Evolutionary conservation across 2,888 invertebrate species (phyloP).

Genomic region (Apoderus coryli): DNA sequence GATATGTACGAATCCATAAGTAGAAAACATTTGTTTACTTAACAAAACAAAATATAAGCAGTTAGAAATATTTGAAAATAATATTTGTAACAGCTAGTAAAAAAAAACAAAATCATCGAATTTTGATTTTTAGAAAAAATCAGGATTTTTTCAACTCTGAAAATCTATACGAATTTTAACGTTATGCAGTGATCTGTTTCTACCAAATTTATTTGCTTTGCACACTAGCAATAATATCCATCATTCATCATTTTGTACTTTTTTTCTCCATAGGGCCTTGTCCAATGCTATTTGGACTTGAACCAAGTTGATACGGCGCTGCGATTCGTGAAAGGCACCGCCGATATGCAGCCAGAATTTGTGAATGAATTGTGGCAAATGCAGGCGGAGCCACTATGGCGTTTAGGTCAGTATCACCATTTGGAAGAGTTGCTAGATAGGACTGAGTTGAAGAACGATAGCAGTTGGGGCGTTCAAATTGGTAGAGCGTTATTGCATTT

Average conservation of each 20-base stretch:
- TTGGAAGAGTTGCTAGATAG: constrained; percentile 47
- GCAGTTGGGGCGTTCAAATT: constrained; percentile 61
- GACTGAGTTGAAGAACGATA: constrained; percentile 33
- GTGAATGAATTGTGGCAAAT: constrained; percentile 47
- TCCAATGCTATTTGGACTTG: constrained; percentile 72
- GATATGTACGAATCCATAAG: no score
- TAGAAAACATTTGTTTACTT: no score
- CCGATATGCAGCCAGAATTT: constrained; percentile 43
- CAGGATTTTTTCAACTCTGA: no score
- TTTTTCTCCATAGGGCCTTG: constrained; percentile 47
- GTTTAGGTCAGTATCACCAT: constrained; percentile 69
- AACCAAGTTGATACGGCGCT: constrained; percentile 80
- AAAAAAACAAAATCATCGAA: no score
- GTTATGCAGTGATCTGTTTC: no score
- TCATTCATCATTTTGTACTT: not conserved
- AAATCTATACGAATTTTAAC: no score
- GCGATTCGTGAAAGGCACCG: constrained; percentile 54
- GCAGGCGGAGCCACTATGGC: constrained; percentile 77
- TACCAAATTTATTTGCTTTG: no score
- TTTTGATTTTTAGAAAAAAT: no score
- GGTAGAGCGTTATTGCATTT: constrained; percentile 54
- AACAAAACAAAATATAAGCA: no score
- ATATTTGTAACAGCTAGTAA: no score
- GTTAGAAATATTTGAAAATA: no score
- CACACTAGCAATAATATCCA: not conserved